Evolutionary conservation across 2,113 vertebrate species (phyloP).

Genomic region (Gambusia affinis): DNA sequence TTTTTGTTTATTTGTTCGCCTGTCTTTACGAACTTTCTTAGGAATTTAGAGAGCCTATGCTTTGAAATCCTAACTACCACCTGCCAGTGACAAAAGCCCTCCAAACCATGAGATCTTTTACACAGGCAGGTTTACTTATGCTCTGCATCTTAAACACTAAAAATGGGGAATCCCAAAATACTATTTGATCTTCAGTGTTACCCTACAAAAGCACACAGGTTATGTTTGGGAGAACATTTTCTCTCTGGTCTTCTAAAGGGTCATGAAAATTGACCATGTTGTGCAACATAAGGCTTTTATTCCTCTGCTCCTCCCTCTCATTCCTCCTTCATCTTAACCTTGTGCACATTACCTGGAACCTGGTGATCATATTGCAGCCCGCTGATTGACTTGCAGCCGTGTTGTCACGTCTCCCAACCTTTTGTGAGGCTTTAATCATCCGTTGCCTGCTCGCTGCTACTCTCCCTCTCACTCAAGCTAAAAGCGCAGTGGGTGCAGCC

Average conservation of each 20-base stretch:
- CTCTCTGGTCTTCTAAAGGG: conserved; percentile 61
- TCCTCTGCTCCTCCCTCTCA: conserved; percentile 5
- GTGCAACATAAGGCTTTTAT: conserved; percentile 54
- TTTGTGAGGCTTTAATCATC: conserved; percentile 74
- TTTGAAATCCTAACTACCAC: conserved; percentile 70
- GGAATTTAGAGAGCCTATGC: conserved; percentile 45
- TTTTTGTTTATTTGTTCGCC: conserved; percentile 48
- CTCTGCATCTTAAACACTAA: conserved; percentile 23
- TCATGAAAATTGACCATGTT: conserved; percentile 64
- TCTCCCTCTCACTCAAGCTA: conserved; percentile 6
- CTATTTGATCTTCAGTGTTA: conserved; percentile 50
- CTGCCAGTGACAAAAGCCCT: conserved; percentile 52
- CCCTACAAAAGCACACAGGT: conserved; percentile 16
- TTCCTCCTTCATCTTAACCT: conserved; percentile 1
- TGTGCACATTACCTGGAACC: conserved; percentile 63
- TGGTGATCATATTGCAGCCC: conserved; percentile 68
- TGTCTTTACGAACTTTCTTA: conserved; percentile 34
- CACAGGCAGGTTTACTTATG: conserved; percentile 22
- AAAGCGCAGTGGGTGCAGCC: conserved; percentile 69
- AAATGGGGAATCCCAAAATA: conserved; percentile 28
- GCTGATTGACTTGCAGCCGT: conserved; percentile 76
- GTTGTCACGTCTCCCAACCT: conserved; percentile 70
- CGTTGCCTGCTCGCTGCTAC: conserved; percentile 31
- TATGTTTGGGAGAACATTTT: conserved; percentile 22
- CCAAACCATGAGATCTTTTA: conserved; percentile 20